Evolutionary conservation across 1,140 invertebrate genomes (phyloP).

Genomic region (Sipha flava): DNA sequence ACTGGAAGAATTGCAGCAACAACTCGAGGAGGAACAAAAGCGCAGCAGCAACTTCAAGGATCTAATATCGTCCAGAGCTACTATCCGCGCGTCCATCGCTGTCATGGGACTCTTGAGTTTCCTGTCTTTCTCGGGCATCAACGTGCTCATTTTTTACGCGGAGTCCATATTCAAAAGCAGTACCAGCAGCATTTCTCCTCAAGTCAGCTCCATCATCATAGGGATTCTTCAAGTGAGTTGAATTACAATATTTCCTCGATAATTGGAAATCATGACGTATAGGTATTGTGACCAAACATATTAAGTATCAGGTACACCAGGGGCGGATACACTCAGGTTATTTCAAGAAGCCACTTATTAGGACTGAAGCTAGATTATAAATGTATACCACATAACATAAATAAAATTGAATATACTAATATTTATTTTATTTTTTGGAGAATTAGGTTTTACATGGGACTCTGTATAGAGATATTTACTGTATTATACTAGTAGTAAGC

Average conservation of each 20-base stretch:
- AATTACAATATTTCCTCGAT: conserved; percentile 45
- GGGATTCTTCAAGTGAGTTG: conserved; percentile 50
- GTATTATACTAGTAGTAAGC: no score
- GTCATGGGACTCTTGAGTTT: conserved; percentile 52
- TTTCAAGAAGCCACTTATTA: no score
- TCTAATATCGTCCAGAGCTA: conserved; percentile 51
- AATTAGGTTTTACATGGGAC: no score
- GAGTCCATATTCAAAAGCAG: conserved; percentile 55
- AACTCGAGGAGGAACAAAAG: conserved; percentile 52
- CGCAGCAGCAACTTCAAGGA: conserved; percentile 50
- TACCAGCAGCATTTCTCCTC: conserved; percentile 50
- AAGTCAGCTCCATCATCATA: conserved; percentile 55
- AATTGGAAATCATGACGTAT: no score
- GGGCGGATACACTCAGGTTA: no score
- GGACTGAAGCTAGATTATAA: no score
- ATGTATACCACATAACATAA: no score
- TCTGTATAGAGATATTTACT: no score
- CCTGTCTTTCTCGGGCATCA: conserved; percentile 48
- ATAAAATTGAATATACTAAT: no score
- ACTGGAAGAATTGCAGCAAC: conserved; percentile 54
- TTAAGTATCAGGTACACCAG: no score
- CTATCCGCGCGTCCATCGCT: conserved; percentile 59
- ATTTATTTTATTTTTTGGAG: no score
- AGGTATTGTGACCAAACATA: no score
- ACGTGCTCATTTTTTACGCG: conserved; percentile 61